These are phyloP conservation scores for Ormyrus thymus DNA, from an alignment of 2,888 invertebrate species.

Conservation along the genomic window DNA sequence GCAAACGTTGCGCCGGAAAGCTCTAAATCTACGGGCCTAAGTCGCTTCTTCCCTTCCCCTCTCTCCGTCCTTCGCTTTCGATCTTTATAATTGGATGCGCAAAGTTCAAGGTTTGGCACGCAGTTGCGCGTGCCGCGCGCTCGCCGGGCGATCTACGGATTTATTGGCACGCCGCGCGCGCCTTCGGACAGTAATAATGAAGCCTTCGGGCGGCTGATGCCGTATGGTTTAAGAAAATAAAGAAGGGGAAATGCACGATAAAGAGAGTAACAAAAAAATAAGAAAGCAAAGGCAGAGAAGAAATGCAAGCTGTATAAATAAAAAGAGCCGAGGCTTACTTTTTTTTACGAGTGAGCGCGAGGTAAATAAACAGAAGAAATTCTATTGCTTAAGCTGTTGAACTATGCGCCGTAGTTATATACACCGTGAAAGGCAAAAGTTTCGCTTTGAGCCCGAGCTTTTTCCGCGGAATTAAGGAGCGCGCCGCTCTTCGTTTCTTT, in stretches of 20 bases:
- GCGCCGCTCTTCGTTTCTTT: neutral
- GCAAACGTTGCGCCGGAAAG: constrained; percentile 4
- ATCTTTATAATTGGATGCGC: constrained; percentile 28
- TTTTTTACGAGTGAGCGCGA: neutral
- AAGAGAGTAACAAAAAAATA: constrained; percentile 10
- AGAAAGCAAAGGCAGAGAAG: too few relatives aligned
- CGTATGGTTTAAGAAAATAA: neutral
- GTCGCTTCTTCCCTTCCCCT: neutral
- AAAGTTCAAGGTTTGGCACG: constrained; percentile 31
- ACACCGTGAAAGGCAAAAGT: constrained; percentile 1
- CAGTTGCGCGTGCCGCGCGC: neutral
- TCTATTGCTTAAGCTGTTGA: constrained; percentile 25
- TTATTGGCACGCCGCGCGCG: constrained; percentile 16
- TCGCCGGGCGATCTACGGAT: neutral
- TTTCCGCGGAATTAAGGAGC: neutral
- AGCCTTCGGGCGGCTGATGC: neutral
- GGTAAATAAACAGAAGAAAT: constrained; percentile 22
- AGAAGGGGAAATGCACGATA: neutral
- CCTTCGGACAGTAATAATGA: constrained; percentile 3
- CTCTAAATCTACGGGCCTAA: constrained; percentile 14
- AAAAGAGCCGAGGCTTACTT: constrained; percentile 21
- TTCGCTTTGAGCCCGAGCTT: constrained; percentile 29
- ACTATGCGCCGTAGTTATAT: constrained; percentile 13
- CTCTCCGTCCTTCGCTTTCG: neutral
- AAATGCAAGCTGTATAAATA: constrained; percentile 38